Conservation (phyloP, 2,888 invertebrate genomes). For the Limnephilus auricula region DNA sequence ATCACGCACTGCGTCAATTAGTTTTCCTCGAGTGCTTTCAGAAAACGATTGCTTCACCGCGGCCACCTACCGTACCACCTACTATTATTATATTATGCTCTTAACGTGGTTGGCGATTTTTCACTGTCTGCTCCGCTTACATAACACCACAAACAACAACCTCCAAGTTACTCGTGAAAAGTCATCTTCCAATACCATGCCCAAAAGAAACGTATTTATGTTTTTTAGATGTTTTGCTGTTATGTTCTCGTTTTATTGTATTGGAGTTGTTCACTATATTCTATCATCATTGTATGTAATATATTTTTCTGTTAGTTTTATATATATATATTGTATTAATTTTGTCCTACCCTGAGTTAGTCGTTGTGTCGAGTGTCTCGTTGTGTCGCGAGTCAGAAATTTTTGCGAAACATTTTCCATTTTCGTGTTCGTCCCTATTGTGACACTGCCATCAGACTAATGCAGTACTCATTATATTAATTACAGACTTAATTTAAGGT, state of each 20-base stretch:
- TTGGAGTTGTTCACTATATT: neutral
- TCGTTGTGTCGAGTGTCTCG: neutral
- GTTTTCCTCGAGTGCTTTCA: constrained; percentile 58
- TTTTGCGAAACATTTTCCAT: neutral
- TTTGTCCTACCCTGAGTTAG: neutral
- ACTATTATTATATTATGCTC: neutral
- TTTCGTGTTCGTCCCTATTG: neutral
- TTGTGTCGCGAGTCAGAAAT: neutral
- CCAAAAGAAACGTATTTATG: neutral
- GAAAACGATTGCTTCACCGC: constrained; percentile 52
- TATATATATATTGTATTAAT: neutral
- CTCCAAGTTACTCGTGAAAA: neutral
- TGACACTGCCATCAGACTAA: neutral
- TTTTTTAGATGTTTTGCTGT: neutral
- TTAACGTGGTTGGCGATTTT: constrained; percentile 18
- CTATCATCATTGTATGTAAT: neutral
- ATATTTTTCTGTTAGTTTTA: neutral
- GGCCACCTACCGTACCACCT: neutral
- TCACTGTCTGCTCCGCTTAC: neutral
- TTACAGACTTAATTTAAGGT: neutral
- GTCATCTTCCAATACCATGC: neutral
- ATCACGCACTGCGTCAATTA: constrained; percentile 30
- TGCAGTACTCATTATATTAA: neutral
- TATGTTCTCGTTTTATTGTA: neutral
- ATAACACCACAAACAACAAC: neutral